Conservation (phyloP, 2,797 vertebrate species). For the Etheostoma perlongum region DNA sequence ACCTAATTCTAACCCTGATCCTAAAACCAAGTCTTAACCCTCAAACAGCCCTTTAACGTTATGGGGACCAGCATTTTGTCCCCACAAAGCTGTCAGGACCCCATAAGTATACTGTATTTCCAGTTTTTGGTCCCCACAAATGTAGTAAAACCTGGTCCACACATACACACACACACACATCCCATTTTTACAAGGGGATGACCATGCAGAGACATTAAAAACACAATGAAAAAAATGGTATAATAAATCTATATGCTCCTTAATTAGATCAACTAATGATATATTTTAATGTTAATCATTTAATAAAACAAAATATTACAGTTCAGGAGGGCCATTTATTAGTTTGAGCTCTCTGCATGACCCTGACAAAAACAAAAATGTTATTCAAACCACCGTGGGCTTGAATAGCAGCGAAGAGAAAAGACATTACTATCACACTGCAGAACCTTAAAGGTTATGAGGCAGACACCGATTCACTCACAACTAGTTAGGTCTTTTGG, state of each 20-base stretch:
- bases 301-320: neutral
- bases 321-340: neutral
- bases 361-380: neutral
- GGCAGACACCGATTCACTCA: slow-evolving; percentile 1
- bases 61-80: no score
- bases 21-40: no score
- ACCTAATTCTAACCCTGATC: no score
- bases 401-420: slow-evolving; percentile 5
- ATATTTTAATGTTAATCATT: neutral
- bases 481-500: neutral
- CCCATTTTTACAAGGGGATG: neutral
- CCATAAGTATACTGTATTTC: no score
- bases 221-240: neutral
- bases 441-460: slow-evolving; percentile 5
- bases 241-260: neutral
- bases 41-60: no score
- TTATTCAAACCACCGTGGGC: slow-evolving; percentile 12
- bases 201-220: slow-evolving; percentile 16
- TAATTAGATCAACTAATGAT: neutral
- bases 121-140: no score
- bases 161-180: neutral
- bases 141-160: no score
- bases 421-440: slow-evolving; percentile 8
- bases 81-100: no score
- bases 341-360: slow-evolving; percentile 9